Evolutionary conservation across 2,888 invertebrate genomes (phyloP), one percentile per base, ranked within the genome.

Genomic region (Vanessa cardui): DNA sequence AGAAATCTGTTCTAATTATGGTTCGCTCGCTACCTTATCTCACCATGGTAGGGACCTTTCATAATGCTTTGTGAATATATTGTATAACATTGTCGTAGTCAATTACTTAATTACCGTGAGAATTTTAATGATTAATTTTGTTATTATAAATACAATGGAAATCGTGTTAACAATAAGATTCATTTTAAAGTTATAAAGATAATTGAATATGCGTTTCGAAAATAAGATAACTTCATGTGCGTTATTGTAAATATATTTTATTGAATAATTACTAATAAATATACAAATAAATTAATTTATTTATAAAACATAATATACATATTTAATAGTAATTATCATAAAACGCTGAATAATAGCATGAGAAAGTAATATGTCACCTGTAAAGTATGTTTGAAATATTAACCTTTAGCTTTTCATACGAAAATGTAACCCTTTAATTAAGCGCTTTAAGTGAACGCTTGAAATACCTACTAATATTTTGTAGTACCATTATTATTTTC

Each of bases 71-170:
- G 62, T 66, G 66, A 66, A 62, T 58, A 56, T 46, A 18, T 46
- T 52, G 58, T 54, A 61, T 61, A 60, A 60, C 56, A 65, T 18
- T 20, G 47, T 49, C 12, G 15, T 49, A 62, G 20, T 59, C 26
- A 45, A 59, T 46, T n/a, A 62, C 18, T 58, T 62, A 56, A 63
- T 60, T 60, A 33, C 50, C 56, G 66, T 69, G 69, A 56, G 26
- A 62, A 62, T 47, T 52, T 60, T 59, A 52, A 60, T 54, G 60
- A 59, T 54, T 54, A 47, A 50, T 33, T 52, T 50, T 60, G 46
- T 33, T 56, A 56, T 33, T 56, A 31, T 21, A 50, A 54, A 60
- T 54, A 54, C 60, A 54, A 60, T 54, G 60, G n/a, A 52, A 47
- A 50, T 20, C 20, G 12, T 62, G 33, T 39, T 50, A 50, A 20